Conservation (phyloP, 2,888 invertebrate species). For the Mimachlamys varia region DNA sequence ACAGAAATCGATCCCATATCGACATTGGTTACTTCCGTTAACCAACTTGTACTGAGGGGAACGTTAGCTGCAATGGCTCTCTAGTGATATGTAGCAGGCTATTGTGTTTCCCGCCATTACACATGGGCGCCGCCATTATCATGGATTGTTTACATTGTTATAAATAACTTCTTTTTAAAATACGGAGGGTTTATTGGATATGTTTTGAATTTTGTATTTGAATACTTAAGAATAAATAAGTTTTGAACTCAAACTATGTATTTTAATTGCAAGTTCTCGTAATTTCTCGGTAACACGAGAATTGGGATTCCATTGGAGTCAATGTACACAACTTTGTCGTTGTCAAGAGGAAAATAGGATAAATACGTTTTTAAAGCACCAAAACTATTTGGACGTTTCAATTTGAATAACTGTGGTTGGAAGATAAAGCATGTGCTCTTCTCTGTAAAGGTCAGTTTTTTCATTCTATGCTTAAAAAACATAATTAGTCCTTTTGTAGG, state of each 20-base stretch:
- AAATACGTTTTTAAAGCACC: neutral
- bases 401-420: neutral
- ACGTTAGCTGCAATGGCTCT: neutral
- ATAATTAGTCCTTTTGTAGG: neutral
- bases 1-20: slow-evolving; percentile 62
- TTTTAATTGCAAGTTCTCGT: slow-evolving; percentile 39
- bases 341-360: slow-evolving; percentile 61
- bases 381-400: neutral
- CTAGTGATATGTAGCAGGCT: too few species aligned
- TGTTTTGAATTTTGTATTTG: neutral
- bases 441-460: neutral
- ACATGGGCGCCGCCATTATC: slow-evolving; percentile 19
- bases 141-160: neutral
- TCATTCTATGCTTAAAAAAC: neutral
- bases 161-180: neutral
- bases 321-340: slow-evolving; percentile 68
- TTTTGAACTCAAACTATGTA: neutral
- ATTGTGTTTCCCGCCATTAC: slow-evolving; percentile 11
- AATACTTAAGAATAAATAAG: neutral
- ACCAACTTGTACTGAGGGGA: neutral
- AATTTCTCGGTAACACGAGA: slow-evolving; percentile 49
- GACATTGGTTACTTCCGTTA: slow-evolving; percentile 44
- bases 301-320: slow-evolving; percentile 49
- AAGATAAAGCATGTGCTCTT: neutral
- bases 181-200: neutral